A percentile compares a stretch with the other conserved stretches of the same genome.
Conservation (phyloP, 2,797 vertebrate genomes). For the Bufotes viridis region DNA sequence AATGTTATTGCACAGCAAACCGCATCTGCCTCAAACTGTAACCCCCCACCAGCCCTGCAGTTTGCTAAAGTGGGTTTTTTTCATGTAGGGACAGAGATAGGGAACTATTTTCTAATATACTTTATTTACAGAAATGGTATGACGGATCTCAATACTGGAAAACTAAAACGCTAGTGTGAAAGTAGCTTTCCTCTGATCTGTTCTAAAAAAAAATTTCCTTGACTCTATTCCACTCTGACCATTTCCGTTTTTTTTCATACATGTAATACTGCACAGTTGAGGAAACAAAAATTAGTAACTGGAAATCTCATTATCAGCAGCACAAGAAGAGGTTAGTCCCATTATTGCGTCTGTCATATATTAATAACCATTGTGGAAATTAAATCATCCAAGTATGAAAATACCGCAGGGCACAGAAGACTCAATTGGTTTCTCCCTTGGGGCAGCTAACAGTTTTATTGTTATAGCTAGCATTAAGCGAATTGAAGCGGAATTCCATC, state of each 20-base stretch:
- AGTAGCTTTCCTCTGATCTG: too few species aligned
- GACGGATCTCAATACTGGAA: too few species aligned
- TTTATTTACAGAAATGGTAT: too few species aligned
- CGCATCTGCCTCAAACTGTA: too few species aligned
- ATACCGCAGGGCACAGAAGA: conserved; percentile 35
- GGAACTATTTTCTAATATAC: too few species aligned
- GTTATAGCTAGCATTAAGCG: not conserved
- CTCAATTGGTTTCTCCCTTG: conserved; percentile 50
- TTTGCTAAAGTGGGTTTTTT: too few species aligned
- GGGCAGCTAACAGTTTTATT: conserved; percentile 39
- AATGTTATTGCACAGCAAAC: too few species aligned
- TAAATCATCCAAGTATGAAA: conserved; percentile 46
- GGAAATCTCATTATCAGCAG: conserved; percentile 30
- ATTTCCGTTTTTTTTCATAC: not conserved
- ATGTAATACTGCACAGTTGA: not conserved
- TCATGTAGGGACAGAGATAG: too few species aligned
- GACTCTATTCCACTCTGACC: not conserved
- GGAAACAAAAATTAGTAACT: not conserved
- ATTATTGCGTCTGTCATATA: conserved; percentile 18
- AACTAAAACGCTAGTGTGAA: too few species aligned
- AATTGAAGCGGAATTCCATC: too few species aligned
- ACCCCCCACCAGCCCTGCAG: too few species aligned
- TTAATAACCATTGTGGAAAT: conserved; percentile 40
- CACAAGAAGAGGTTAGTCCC: not conserved
- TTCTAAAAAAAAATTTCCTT: not conserved